Base-by-base conservation (phyloP, 2,888 invertebrate genomes). In the Ophion ventricosus region DNA sequence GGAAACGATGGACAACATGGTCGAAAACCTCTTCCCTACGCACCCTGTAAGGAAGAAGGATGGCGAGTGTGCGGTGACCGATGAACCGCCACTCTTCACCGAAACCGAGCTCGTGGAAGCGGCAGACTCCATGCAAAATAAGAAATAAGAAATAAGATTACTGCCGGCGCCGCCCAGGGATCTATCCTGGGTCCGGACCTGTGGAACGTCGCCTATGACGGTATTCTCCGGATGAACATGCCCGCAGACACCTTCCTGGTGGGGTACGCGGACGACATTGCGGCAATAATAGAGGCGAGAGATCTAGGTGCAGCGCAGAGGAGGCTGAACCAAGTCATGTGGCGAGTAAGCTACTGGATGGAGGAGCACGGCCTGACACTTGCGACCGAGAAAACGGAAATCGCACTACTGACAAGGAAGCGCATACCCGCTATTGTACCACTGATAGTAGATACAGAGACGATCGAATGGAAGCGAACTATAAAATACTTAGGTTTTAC, bases 361-460 rank as follows among this genome's bases (percentile, higher is more conserved):
- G 70, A 59, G 2, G 57, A 74, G 1, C 76, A 83, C 17, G 74
- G 80, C 11, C 49, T 86, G 4, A n/a, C 79, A n/a, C 73, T 88
- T 26, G 86, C 88, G 0, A 40, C 77, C 0, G 11, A n/a, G 0
- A 81, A 76, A 35, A 76, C 81, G 0, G 81, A 81, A 17, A 57
- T 81, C 11, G 70, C 72, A 4, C 8, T 81, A 0, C 40, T 81
- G 1, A 76, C 75, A 2, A 40, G 57, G 23, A 54, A 49, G 20
- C 35, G 70, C 5, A 74, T 73, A 14, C 35, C 20, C 0, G 64
- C 25, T 1, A 25, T 70, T n/a, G 29, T 49, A 0, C 10, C 14
- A 4, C 54, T 63, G 70, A 40, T 1, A 11, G 75, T 70, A 5
- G 70, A 61, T 11, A 5, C 29, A 0, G 23, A 63, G 43, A 7